phyloP scores from a whole-genome alignment of 1,140 invertebrate genomes.

The Meteorus sp. region DNA sequence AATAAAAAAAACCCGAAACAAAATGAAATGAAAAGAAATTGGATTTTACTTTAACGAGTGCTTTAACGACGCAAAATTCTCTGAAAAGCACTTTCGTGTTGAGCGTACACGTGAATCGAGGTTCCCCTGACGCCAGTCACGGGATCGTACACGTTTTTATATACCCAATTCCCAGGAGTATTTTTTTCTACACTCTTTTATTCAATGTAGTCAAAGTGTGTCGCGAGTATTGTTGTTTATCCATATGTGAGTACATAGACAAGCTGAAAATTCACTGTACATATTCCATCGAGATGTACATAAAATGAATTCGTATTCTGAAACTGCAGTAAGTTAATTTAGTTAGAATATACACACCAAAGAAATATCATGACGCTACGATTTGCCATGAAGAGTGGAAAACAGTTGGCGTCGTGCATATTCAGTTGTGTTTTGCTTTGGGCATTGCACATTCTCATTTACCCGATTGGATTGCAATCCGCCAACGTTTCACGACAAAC shows the following conservation, averaged over 20 bases:
- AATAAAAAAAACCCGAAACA: background rate
- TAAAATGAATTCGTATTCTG: no score
- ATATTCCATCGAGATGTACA: no score
- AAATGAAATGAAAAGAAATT: background rate
- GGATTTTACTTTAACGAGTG: constrained; percentile 4
- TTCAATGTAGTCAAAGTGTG: background rate
- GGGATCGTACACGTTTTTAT: background rate
- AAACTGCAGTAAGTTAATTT: background rate
- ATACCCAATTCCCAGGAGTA: background rate
- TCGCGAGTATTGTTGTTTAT: background rate
- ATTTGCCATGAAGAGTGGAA: background rate
- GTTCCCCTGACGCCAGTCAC: background rate
- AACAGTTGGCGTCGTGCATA: constrained; percentile 18
- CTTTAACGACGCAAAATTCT: constrained; percentile 4
- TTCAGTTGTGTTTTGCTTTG: constrained; percentile 24
- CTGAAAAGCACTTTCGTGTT: constrained; percentile 5
- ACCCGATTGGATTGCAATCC: constrained; percentile 18
- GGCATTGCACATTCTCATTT: constrained; percentile 14
- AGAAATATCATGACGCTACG: background rate
- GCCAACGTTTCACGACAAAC: background rate
- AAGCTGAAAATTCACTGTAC: no score
- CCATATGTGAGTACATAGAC: no score
- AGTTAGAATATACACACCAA: background rate
- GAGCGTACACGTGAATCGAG: background rate
- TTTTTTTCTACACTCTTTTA: background rate